phyloP scores from a whole-genome alignment of 2,113 vertebrate genomes.

The Campylomormyrus tamandua region DNA sequence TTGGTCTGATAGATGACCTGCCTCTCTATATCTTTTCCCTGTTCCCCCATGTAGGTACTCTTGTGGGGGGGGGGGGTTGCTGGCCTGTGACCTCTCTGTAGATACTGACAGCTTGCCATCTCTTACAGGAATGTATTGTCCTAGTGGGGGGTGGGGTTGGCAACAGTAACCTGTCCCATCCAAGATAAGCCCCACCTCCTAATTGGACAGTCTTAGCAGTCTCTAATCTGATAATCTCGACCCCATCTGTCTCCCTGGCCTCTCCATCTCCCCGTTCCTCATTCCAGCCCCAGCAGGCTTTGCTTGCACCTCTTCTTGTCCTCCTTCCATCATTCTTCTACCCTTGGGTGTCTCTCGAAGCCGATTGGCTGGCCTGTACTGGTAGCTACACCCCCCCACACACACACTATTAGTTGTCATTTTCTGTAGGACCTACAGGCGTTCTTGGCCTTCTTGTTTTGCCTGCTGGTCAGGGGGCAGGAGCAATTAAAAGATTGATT shows the following conservation, averaged over 20 bases:
- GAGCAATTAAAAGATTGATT: background rate
- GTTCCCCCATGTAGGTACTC: background rate
- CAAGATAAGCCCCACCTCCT: background rate
- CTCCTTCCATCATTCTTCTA: too few relatives aligned
- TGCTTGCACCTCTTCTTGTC: too few relatives aligned
- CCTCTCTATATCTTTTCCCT: background rate
- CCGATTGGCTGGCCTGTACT: too few relatives aligned
- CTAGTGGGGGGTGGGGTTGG: background rate
- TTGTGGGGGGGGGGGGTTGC: background rate
- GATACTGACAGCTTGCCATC: background rate
- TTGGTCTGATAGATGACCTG: background rate
- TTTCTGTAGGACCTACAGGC: background rate
- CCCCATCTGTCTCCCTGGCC: background rate
- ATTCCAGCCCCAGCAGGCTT: too few relatives aligned
- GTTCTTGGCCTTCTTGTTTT: background rate
- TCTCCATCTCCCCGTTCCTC: background rate
- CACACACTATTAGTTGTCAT: background rate
- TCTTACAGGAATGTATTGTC: background rate
- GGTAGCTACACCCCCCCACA: background rate
- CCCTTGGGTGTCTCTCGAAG: too few relatives aligned
- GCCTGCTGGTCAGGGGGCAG: background rate
- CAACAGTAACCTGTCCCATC: background rate
- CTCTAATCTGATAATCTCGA: constrained; percentile 14
- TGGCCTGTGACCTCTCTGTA: background rate
- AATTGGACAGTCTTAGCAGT: background rate